A percentile compares a stretch with the other conserved stretches of the same genome.
Conservation (phyloP, 1,140 invertebrate species). For the Pseudomyrmex sp. region DNA sequence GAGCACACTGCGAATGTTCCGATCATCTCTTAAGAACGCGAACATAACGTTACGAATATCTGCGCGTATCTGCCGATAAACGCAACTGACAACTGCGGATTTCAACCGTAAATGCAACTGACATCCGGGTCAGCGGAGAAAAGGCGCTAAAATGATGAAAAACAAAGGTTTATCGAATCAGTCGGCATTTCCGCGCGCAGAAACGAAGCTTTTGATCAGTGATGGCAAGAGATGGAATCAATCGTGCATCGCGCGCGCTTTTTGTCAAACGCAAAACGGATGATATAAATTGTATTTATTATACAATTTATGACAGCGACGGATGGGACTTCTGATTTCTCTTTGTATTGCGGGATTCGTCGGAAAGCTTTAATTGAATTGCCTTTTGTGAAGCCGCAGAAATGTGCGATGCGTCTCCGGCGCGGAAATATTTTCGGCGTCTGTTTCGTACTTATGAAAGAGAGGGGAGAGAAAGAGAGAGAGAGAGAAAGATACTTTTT, state of each 20-base stretch:
- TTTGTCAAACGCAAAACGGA: not conserved
- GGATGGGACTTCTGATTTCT: not conserved
- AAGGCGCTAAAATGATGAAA: not conserved
- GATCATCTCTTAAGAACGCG: not conserved
- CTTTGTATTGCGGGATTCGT: not conserved
- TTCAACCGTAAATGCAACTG: not conserved
- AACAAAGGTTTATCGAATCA: not conserved
- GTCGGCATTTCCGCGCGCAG: conserved; percentile 1
- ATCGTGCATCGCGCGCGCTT: not conserved
- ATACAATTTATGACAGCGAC: not conserved
- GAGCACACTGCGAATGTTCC: not conserved
- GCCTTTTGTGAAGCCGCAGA: not conserved
- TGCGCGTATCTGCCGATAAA: not conserved
- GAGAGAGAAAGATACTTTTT: not conserved
- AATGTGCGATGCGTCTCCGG: not conserved
- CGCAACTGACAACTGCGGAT: not conserved
- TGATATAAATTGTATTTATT: conserved; percentile 27
- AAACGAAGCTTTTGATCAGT: conserved; percentile 27
- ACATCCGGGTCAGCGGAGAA: not conserved
- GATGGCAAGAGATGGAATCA: not conserved
- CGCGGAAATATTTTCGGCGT: conserved; percentile 24
- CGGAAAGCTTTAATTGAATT: conserved; percentile 2
- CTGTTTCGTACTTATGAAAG: conserved; percentile 32
- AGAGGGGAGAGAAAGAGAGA: not conserved
- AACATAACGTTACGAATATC: conserved; percentile 7